Conservation (phyloP, 2,888 invertebrate species). For the Ceratothoa steindachneri region DNA sequence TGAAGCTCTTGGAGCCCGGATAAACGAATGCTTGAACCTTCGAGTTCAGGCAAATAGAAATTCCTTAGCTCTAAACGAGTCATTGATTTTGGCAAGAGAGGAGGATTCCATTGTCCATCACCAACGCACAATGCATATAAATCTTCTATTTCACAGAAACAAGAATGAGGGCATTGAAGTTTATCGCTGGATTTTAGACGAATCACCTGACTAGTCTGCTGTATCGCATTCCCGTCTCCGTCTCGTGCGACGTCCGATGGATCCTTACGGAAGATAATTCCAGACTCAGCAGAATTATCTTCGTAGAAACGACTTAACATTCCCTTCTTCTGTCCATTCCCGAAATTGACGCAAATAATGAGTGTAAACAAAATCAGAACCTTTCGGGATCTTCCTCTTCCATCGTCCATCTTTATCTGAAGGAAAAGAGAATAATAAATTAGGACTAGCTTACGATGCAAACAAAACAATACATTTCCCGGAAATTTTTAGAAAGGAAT, state of each 20-base stretch:
- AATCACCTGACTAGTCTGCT: neutral
- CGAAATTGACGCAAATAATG: neutral
- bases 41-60: constrained; percentile 27
- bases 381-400: neutral
- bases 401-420: neutral
- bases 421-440: neutral
- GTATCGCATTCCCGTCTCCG: neutral
- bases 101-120: constrained; percentile 30
- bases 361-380: neutral
- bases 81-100: constrained; percentile 21
- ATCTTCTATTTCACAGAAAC: neutral
- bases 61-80: constrained; percentile 30
- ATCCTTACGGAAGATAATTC: neutral
- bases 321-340: no score
- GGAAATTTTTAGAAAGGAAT: no score
- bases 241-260: neutral
- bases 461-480: no score
- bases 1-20: constrained; percentile 23
- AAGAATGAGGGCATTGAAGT: neutral
- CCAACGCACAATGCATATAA: constrained; percentile 33
- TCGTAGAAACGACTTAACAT: no score
- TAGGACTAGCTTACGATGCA: no score
- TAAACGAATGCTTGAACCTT: neutral
- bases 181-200: neutral
- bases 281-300: neutral